Percentiles rank a stretch among this genome's conserved stretches.
Evolutionary conservation across 2,113 vertebrate species (phyloP).

Genomic region (Marmota flaviventris): DNA sequence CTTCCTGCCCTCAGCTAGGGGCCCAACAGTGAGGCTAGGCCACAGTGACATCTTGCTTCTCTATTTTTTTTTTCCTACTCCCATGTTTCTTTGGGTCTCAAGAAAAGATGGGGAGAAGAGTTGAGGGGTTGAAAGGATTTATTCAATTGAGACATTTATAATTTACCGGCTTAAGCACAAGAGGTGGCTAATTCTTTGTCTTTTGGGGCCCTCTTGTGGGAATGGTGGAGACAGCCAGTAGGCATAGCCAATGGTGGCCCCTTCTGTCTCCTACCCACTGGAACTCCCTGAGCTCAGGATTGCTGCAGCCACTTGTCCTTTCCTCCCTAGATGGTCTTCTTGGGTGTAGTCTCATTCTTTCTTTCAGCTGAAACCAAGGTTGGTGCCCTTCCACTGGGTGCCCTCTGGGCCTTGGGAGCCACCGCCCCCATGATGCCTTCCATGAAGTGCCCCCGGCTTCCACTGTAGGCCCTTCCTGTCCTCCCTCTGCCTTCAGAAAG

Average conservation of each 20-base stretch:
- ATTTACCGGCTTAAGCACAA: too few relatives aligned
- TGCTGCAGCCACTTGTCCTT: too few relatives aligned
- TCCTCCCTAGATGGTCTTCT: too few relatives aligned
- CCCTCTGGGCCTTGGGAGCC: not conserved
- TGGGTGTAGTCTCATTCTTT: not conserved
- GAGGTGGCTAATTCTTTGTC: not conserved
- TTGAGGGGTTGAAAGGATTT: not conserved
- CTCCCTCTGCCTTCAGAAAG: not conserved
- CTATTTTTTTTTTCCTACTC: too few relatives aligned
- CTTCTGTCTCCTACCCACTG: not conserved
- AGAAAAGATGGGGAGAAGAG: not conserved
- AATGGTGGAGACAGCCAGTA: fast-evolving
- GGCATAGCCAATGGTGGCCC: not conserved
- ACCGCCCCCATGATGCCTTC: too few relatives aligned
- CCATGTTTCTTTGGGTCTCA: not conserved
- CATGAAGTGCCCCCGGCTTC: not conserved
- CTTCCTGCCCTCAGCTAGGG: not conserved
- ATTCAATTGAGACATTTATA: not conserved
- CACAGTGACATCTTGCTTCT: not conserved
- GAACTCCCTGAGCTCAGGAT: not conserved
- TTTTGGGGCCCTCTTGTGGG: not conserved
- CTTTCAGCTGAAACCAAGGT: not conserved
- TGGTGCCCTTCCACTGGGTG: not conserved
- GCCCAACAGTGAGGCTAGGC: fast-evolving
- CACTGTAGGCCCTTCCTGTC: not conserved